Base-by-base conservation (phyloP, 1,140 invertebrate genomes). In the Physella acuta region DNA sequence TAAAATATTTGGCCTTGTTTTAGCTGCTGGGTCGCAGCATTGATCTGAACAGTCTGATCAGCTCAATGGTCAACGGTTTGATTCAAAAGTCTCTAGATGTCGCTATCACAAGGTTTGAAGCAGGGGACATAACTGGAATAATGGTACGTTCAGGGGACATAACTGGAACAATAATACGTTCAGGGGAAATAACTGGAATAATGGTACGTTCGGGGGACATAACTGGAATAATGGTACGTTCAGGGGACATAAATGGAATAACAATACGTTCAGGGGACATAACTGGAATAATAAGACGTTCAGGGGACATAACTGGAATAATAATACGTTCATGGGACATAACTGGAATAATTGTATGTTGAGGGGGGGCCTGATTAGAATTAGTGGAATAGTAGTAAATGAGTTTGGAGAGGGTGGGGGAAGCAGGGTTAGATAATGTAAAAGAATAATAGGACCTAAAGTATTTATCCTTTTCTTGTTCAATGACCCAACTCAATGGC, bases 61-160 rank as follows among this genome's bases (percentile, higher is more conserved):
- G 94, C 0, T 97, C 99, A 82, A 88, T 97, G 75, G 93, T 99
- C 62, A 99, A 99, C 85, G 92, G 93, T 0, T 92, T 95, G 70
- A 92, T 99, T 90, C 93, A 96, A 78, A 95, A 96, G 79, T 95
- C 94, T 34, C 86, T 99, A 24, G 95, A 98, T 85, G 88, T 95
- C 49, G 96, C 96, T 0, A 95, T 99, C 53, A 72, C 93, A 67
- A 93, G 95, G 82, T 99, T 99, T 87, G 96, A 99, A 87, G 93
- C 91, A 36, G 94, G 94, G 4, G 95, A 98, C 82, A 93, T 99
- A n/a, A 98, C 96, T 11, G 95, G 94, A 14, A 92, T 99, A 79
- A 92, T 99, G 80, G 94, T 96, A 81, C 89, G 75, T 76, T 24
- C 8, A n/a, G n/a, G n/a, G n/a, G 95, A 98, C 84, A 88, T 95